Percentiles rank a stretch among this genome's conserved stretches.
Evolutionary conservation across 2,797 vertebrate species (phyloP).

Genomic region (Enteromius fasciolatus): DNA sequence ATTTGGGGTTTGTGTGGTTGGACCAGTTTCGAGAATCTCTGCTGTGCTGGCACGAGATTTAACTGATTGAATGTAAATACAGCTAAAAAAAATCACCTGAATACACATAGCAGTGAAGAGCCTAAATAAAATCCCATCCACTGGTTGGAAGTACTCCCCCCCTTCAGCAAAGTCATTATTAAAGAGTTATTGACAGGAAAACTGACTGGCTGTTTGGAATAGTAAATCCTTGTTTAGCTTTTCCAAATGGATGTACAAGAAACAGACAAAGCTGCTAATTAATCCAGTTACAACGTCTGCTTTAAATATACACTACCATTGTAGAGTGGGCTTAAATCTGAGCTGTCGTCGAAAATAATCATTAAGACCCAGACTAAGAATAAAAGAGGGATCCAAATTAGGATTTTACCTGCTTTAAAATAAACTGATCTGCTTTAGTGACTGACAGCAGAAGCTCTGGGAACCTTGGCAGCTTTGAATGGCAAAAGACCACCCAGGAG

Average conservation of each 20-base stretch:
- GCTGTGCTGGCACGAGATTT: slow-evolving; percentile 20
- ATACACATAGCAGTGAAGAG: slow-evolving; percentile 7
- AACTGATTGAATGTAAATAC: slow-evolving; percentile 15
- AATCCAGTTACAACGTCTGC: slow-evolving; percentile 33
- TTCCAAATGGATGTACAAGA: slow-evolving; percentile 11
- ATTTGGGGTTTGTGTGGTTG: slow-evolving; percentile 5
- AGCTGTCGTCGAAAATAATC: not conserved
- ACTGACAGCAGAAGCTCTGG: too few species aligned
- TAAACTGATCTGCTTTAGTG: not conserved
- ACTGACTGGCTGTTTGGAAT: slow-evolving; percentile 31
- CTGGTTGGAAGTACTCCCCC: not conserved
- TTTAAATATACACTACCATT: slow-evolving; percentile 13
- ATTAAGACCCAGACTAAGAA: not conserved
- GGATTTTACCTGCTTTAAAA: not conserved
- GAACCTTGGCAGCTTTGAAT: too few species aligned
- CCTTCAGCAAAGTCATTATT: slow-evolving; percentile 8
- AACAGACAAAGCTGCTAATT: slow-evolving; percentile 21
- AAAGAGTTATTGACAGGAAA: slow-evolving; percentile 26
- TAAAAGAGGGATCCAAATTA: not conserved
- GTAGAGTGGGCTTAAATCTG: not conserved
- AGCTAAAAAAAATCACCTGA: not conserved
- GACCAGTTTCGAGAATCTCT: not conserved
- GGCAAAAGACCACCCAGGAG: too few species aligned
- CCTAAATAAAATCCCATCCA: not conserved
- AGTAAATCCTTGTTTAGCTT: slow-evolving; percentile 13